Evolutionary conservation across 1,140 invertebrate genomes (phyloP).

Genomic region (Lysiphlebus fabarum): DNA sequence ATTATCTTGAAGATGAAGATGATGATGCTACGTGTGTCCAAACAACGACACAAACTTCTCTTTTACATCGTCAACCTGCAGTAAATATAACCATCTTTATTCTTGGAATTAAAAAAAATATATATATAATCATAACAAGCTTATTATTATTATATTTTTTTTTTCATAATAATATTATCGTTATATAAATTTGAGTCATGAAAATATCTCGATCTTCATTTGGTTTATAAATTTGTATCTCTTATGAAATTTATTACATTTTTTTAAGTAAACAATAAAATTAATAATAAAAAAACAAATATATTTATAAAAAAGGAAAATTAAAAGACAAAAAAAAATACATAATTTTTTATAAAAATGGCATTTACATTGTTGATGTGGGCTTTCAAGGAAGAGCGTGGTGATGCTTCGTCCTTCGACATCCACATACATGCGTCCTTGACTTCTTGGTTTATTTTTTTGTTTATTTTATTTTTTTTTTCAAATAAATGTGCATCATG

Average conservation of each 20-base stretch:
- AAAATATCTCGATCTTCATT: conserved; percentile 10
- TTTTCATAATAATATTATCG: too few species aligned
- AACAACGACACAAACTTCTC: too few species aligned
- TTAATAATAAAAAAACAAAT: neutral
- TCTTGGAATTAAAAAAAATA: too few species aligned
- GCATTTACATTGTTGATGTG: conserved; percentile 24
- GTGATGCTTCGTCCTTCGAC: conserved; percentile 21
- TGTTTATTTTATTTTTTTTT: neutral
- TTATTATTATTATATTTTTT: too few species aligned
- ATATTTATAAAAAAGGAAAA: neutral
- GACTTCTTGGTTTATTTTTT: conserved; percentile 15
- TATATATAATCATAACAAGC: too few species aligned
- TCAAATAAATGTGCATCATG: neutral
- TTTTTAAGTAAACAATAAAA: neutral
- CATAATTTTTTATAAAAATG: conserved; percentile 22
- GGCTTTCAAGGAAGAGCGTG: conserved; percentile 12
- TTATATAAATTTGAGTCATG: neutral
- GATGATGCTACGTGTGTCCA: too few species aligned
- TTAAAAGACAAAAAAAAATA: conserved; percentile 9
- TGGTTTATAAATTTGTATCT: neutral
- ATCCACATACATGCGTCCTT: conserved; percentile 19
- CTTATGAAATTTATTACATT: neutral
- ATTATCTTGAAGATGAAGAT: too few species aligned
- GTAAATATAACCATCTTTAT: too few species aligned
- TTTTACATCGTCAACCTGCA: too few species aligned